Evolutionary conservation across 1,140 invertebrate species (phyloP), one percentile per base, ranked within the genome.

Genomic region (Drosophila cardini): DNA sequence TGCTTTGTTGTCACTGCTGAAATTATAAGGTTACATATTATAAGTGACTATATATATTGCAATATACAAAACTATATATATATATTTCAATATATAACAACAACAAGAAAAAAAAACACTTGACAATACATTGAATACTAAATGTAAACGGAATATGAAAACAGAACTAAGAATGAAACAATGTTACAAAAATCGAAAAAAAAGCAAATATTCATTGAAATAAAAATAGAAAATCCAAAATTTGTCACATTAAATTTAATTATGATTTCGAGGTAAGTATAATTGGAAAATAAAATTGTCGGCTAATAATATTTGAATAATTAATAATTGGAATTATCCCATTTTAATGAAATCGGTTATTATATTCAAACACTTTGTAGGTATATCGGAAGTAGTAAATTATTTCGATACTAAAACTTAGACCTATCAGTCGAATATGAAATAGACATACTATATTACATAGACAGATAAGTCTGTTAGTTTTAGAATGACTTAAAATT

Each of bases 111-210:
- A 70, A 64, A 80, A 87, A 80, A 74, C 71, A 87, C 73, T 87
- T 87, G 84, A 89, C 84, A 89, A 89, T 89, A 89, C 84, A 80
- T 83, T 77, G 67, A 61, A 57, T 77, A 89, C 73, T 83, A 78
- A 80, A 89, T 89, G 74, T 89, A 85, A 89, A 84, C 16, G 32
- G 36, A 52, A 52, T 62, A 80, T 53, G 42, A 43, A 63, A 78
- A 78, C 57, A 74, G 45, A 16, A 67, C 26, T 34, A 52, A 53
- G 30, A 45, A 38, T 15, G 26, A 65, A 61, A 61, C 36, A 46
- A 76, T 76, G 76, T 75, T 71, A 67, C 64, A 69, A 48, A 75
- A 62, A 67, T 56, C 40, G 18, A 57, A 64, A 72, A 64, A 72
- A 36, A 73, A 67, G 53, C 53, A 50, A n/a, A 61, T 65, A 77